phyloP scores from a whole-genome alignment of 2,888 invertebrate species.

The Drosophila histrio region DNA sequence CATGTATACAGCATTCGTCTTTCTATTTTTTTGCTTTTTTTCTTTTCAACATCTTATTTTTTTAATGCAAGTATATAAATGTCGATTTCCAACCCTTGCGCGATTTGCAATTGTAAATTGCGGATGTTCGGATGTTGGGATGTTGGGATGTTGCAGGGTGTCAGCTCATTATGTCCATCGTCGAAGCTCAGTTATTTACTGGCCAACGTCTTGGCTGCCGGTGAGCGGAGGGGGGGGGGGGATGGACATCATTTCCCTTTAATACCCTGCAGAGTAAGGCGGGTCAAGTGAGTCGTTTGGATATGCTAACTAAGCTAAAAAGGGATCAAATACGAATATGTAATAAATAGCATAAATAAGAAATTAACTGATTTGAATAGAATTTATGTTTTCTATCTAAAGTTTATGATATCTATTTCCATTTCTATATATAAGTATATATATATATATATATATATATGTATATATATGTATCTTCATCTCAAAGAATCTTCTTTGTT shows the following conservation, averaged over 20 bases:
- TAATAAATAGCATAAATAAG: too few relatives aligned
- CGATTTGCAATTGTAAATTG: conserved; percentile 16
- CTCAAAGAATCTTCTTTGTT: too few relatives aligned
- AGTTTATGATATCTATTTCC: too few relatives aligned
- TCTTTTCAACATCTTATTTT: conserved; percentile 21
- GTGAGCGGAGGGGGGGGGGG: background rate
- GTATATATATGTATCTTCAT: too few relatives aligned
- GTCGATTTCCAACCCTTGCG: conserved; percentile 79
- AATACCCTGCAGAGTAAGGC: background rate
- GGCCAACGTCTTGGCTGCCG: conserved; percentile 17
- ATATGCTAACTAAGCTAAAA: too few relatives aligned
- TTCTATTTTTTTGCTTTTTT: background rate
- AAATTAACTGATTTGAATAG: too few relatives aligned
- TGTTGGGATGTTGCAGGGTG: background rate
- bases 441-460: too few relatives aligned
- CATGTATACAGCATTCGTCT: conserved; percentile 25
- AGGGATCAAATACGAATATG: too few relatives aligned
- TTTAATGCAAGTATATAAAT: conserved; percentile 77
- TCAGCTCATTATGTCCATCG: conserved; percentile 54
- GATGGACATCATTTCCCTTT: conserved; percentile 4
- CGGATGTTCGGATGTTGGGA: background rate
- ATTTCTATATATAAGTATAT: too few relatives aligned
- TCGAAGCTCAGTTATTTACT: conserved; percentile 58
- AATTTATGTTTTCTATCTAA: too few relatives aligned
- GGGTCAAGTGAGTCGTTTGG: conserved; percentile 5